phyloP scores from a whole-genome alignment of 2,888 invertebrate species.

The Chrysotoxum bicinctum region DNA sequence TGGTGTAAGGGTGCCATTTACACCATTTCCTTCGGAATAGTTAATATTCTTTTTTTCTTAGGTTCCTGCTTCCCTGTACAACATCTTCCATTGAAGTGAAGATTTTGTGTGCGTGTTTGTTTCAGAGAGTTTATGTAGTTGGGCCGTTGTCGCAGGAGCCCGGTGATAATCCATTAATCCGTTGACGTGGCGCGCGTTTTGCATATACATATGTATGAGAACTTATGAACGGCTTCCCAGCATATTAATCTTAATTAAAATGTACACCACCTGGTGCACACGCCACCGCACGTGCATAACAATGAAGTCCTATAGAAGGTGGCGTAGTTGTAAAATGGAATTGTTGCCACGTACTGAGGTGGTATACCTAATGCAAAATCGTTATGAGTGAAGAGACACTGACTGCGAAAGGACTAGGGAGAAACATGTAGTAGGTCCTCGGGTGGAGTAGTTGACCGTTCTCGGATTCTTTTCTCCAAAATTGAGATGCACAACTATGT shows the following conservation, averaged over 20 bases:
- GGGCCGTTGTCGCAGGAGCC: not conserved
- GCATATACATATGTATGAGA: constrained; percentile 68
- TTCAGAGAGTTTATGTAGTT: not conserved
- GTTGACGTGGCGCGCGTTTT: constrained; percentile 62
- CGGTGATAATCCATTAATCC: constrained; percentile 69
- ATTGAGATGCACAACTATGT: not conserved
- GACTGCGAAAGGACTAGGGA: constrained; percentile 8
- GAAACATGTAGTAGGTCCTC: not conserved
- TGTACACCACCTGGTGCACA: constrained; percentile 65
- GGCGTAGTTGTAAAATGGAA: constrained; percentile 42
- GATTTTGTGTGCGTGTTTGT: not conserved
- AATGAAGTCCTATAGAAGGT: constrained; percentile 49
- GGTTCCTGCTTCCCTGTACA: constrained; percentile 11
- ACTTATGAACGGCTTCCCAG: constrained; percentile 58
- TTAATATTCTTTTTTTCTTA: constrained; percentile 9
- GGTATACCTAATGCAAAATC: not conserved
- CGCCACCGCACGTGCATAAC: constrained; percentile 61
- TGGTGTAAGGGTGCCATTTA: constrained; percentile 21
- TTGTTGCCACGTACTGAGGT: not conserved
- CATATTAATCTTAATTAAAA: constrained; percentile 72
- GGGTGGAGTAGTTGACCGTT: constrained; percentile 47
- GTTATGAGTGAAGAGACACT: not conserved
- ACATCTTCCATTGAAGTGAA: not conserved
- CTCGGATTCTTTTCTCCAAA: not conserved
- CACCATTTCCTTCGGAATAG: constrained; percentile 17